These are phyloP conservation scores for Thecocarcelia acutangulata DNA, from an alignment of 2,888 invertebrate species.

Conservation along the genomic window DNA sequence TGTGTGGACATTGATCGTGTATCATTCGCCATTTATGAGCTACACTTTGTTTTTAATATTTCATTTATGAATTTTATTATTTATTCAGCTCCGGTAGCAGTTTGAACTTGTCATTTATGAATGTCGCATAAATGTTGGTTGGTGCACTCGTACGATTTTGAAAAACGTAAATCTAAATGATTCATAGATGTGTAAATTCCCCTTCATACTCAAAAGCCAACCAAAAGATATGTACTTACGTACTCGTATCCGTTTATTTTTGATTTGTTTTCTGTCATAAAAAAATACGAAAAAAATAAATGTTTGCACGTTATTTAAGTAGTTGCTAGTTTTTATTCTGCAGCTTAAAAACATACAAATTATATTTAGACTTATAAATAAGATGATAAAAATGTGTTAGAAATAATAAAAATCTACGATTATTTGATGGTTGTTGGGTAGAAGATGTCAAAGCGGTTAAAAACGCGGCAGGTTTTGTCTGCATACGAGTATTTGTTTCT, in stretches of 20 bases:
- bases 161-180: conserved; percentile 28
- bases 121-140: conserved; percentile 22
- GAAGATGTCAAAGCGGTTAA: conserved; percentile 40
- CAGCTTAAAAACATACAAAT: conserved; percentile 43
- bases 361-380: conserved; percentile 46
- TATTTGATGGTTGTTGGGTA: conserved; percentile 42
- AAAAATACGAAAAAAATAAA: conserved; percentile 8
- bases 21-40: conserved; percentile 33
- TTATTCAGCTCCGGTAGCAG: conserved; percentile 59
- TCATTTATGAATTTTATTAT: conserved; percentile 46
- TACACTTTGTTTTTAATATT: conserved; percentile 10
- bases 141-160: background rate
- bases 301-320: conserved; percentile 58
- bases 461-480: conserved; percentile 48
- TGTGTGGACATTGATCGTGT: conserved; percentile 30
- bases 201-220: background rate
- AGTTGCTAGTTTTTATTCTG: conserved; percentile 1
- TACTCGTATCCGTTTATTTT: conserved; percentile 51
- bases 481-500: conserved; percentile 1
- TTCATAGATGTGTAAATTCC: conserved; percentile 32
- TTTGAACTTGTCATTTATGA: conserved; percentile 58
- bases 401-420: conserved; percentile 20
- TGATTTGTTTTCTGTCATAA: conserved; percentile 17
- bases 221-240: conserved; percentile 6
- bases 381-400: conserved; percentile 17